Base-by-base conservation (phyloP, 2,113 vertebrate genomes). In the Neomonachus schauinslandi region DNA sequence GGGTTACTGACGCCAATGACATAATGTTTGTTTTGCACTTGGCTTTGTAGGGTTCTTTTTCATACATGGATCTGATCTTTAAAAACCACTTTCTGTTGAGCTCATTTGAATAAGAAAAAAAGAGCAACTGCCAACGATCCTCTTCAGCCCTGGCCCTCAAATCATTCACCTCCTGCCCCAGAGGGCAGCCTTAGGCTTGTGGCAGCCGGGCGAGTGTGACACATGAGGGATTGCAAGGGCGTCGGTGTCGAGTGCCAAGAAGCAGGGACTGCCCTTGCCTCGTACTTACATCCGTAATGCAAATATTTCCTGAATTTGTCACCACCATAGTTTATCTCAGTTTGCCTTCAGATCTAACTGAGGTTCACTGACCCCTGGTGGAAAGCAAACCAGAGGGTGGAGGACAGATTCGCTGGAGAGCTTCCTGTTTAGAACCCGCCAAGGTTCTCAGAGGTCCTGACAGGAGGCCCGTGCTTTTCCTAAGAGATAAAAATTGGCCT, bases 81-180 rank as follows among this genome's bases (percentile, higher is more conserved):
- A 94, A 94, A 95, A 90, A 42, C 55, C 22, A 87, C 22, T n/a
- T 96, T 90, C n/a, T 86, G 19, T 90, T 92, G 67, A 96, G 24
- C 36, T 95, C 28, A 57, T 95, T 46, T 46, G 71, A 93, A 85
- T 88, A 53, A 96, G 65, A 14, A 36, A 59, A 49, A 69, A 80
- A 63, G 24, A 86, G 55, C 61, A 67, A 89, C 53, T 16, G 31
- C 18, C 46, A 63, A 57, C 18, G 46, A 72, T 57, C 28, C 22
- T 65, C 36, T 57, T n/a, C 21, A 57, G 2, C 36, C 11, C 57
- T 96, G 5, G 21, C 19, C 26, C 61, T 76, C 4, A 39, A n/a
- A n/a, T 53, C 49, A 72, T 76, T 83, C n/a, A 76, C 28, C 28
- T n/a, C 24, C 65, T 82, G 49, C 77, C 24, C 0, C 6, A 33